Evolutionary conservation across 2,797 vertebrate genomes (phyloP), one percentile per base, ranked within the genome.

Genomic region (Lophius americanus): DNA sequence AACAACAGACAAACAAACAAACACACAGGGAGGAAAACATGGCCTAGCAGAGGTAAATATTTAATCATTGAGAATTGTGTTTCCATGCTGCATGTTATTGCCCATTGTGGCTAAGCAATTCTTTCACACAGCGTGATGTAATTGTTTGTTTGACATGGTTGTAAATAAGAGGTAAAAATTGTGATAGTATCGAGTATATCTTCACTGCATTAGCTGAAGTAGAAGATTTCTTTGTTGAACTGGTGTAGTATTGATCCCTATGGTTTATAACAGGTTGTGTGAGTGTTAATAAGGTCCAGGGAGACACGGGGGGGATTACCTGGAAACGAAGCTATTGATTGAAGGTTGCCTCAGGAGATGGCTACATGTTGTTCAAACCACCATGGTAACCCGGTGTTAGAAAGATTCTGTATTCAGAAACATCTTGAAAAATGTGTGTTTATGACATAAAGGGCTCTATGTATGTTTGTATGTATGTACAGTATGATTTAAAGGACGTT

Each of bases 251-350:
- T 91, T 81, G 90, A 91, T 88, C 85, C 38, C 3, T 54, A 54
- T 82, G 71, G 77, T 88, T 91, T 90, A 88, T 88, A 79, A 87
- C 76, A 74, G 79, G 68, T 76, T 62, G 70, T 75, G 73, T 5
- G 48, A 85, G 76, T 81, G 82, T 86, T 88, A 82, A 80, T 83
- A 79, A 76, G 79, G 75, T 82, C 75, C 7, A 6, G 63, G 59
- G 78, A 72, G 78, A 81, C 69, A 66, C 72, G 65, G 53, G 14
- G 49, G 78, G 85, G 85, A 85, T 88, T 85, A 89, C 83, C 78
- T 88, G 88, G 85, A 89, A 86, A 90, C 84, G 68, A 70, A 69
- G 48, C 59, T 89, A 91, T 91, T 49, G 90, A 92, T 89, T 13
- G 10, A 54, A 71, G 63, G 76, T 75, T 51, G 75, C 80, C 84